Percentiles rank a stretch among this genome's conserved stretches.
These are phyloP conservation scores for Lanius collurio DNA, from an alignment of 2,113 vertebrate species.

Conservation along the genomic window DNA sequence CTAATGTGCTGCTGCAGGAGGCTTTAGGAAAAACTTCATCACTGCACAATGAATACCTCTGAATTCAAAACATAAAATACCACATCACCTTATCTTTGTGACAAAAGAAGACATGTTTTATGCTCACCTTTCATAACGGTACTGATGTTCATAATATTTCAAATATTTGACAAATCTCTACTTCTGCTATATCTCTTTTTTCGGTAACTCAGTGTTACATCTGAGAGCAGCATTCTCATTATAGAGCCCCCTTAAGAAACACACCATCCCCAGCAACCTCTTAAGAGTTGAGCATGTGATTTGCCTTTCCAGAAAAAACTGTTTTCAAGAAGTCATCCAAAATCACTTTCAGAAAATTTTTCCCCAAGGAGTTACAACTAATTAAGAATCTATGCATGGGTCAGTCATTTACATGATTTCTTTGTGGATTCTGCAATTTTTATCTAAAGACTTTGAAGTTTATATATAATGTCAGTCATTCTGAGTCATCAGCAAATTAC, in stretches of 20 bases:
- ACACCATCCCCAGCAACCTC: not conserved
- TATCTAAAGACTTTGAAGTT: not conserved
- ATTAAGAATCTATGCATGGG: not conserved
- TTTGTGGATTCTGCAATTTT: constrained; percentile 21
- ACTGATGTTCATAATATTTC: not conserved
- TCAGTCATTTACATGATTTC: constrained; percentile 2
- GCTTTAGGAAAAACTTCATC: not conserved
- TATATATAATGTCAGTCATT: constrained; percentile 10
- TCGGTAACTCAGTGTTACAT: not conserved
- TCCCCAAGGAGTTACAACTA: constrained; percentile 5
- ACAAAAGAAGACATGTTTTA: not conserved
- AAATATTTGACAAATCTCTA: not conserved
- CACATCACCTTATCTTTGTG: not conserved
- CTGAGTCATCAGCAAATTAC: constrained; percentile 13
- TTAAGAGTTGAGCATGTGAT: not conserved
- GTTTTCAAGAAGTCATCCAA: not conserved
- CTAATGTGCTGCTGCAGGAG: not conserved
- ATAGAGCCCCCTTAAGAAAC: not conserved
- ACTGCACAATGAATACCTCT: not conserved
- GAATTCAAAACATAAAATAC: not conserved
- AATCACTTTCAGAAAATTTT: not conserved
- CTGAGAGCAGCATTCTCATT: not conserved
- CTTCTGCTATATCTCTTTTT: not conserved
- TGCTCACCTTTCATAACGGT: not conserved
- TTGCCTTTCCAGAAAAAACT: not conserved